Base-by-base conservation (phyloP, 2,888 invertebrate species). In the Orthonychiurus folsomi region DNA sequence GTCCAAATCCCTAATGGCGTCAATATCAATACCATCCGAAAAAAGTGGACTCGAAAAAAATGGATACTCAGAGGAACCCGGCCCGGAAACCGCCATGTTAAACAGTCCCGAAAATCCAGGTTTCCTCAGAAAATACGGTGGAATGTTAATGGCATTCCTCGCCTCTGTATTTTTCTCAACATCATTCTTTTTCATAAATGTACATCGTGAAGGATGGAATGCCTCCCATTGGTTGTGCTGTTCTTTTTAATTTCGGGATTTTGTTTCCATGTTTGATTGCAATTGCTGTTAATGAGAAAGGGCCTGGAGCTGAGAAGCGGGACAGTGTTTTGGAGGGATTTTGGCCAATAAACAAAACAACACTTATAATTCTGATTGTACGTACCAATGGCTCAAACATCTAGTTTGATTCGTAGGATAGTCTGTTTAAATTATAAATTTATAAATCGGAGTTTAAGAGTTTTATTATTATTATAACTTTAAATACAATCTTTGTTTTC, bases 151-250 rank as follows among this genome's bases (percentile, higher is more conserved):
- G 63, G 59, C 50, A 1, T 26, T 63, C 5, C 27, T 25, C 2
- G 54, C 63, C 20, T 53, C 53, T 50, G 55, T 59, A 2, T 63
- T 63, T 23, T 63, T 60, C 53, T 60, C 60, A 18, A 18, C 28
- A 3, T 20, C 52, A 15, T 50, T 60, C 9, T 27, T 60, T 5
- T 18, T 56, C 3, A 28, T 56, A 18, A 56, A 56, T 25, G 25
- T 27, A 12, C n/a, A 27, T 56, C 28, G 56, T 26, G 18, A 12
- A 18, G 20, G 5, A 56, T 50, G 56, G 37, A 18, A 20, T 27
- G 5, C 9, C 18, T 18, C 28, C 56, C 5, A 28, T 56, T 9
- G 56, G 56, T 2, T 25, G 56, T 12, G 56, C 56, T 5, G 27
- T 56, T 2, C 20, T 56, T 2, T 56, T 56, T n/a, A 56, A 56